phyloP scores from a whole-genome alignment of 1,140 invertebrate species.

The Drosophila truncata region DNA sequence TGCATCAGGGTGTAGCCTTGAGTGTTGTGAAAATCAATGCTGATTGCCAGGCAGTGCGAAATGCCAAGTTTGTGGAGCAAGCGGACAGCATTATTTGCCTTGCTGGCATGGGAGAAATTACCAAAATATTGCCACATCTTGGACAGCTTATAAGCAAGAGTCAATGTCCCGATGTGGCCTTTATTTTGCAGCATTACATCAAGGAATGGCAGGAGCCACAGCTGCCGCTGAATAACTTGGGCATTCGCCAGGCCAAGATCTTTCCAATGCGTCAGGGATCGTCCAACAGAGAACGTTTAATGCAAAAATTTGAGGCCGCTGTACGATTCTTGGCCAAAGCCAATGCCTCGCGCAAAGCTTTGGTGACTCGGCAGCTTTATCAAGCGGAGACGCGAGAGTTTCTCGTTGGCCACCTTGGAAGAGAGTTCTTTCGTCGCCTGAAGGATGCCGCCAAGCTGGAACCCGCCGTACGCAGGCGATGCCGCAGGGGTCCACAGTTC shows the following conservation, averaged over 20 bases:
- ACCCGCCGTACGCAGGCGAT: conserved; percentile 78
- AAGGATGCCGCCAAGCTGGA: conserved; percentile 86
- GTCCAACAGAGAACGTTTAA: conserved; percentile 33
- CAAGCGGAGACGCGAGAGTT: conserved; percentile 50
- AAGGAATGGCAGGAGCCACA: conserved; percentile 41
- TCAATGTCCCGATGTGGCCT: conserved; percentile 31
- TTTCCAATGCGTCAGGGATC: conserved; percentile 14
- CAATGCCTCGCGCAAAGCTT: neutral
- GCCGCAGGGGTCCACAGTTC: conserved; percentile 87
- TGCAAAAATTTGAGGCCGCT: conserved; percentile 38
- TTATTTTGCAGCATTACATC: conserved; percentile 43
- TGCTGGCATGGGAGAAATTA: conserved; percentile 24
- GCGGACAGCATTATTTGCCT: conserved; percentile 68
- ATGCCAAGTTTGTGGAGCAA: conserved; percentile 17
- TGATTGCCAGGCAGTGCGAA: neutral
- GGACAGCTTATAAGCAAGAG: conserved; percentile 9
- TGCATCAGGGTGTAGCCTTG: conserved; percentile 67
- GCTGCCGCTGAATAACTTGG: conserved; percentile 57
- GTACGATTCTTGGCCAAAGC: conserved; percentile 54
- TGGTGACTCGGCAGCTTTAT: conserved; percentile 16
- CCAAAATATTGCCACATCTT: conserved; percentile 19
- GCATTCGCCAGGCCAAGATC: conserved; percentile 26
- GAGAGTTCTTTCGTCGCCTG: conserved; percentile 89
- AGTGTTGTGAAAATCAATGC: conserved; percentile 71
- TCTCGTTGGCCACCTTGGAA: conserved; percentile 48